phyloP scores from a whole-genome alignment of 2,888 invertebrate genomes.

The Volucella bombylans region DNA sequence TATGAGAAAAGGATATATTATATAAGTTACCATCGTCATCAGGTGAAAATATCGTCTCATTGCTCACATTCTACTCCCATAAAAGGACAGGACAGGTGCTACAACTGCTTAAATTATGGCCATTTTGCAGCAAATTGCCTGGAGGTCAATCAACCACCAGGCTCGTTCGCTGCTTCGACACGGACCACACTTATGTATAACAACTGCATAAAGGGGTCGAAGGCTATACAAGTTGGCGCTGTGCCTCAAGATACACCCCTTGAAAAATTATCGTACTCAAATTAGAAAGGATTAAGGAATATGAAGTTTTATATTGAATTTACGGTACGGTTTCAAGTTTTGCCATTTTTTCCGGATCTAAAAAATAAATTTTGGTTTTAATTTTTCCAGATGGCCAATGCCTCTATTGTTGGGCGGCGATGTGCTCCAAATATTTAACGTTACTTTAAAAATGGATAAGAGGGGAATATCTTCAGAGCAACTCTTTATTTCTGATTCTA shows the following conservation, averaged over 20 bases:
- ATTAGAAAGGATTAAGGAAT: background rate
- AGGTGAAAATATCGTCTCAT: too few species aligned
- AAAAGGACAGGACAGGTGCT: conserved; percentile 1
- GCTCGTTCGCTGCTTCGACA: too few species aligned
- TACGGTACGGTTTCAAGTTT: background rate
- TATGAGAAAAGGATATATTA: background rate
- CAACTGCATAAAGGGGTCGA: too few species aligned
- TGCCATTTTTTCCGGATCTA: too few species aligned
- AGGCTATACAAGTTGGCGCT: too few species aligned
- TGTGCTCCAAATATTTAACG: too few species aligned
- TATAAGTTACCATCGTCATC: conserved; percentile 4
- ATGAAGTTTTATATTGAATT: conserved; percentile 1
- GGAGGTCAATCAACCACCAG: too few species aligned
- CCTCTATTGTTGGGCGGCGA: background rate
- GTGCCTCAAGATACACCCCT: conserved; percentile 10
- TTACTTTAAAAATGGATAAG: too few species aligned
- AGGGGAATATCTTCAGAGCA: too few species aligned
- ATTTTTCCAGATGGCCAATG: background rate
- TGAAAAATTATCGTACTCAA: background rate
- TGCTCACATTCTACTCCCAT: background rate
- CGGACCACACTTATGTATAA: too few species aligned
- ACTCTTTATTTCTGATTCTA: too few species aligned
- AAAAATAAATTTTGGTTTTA: background rate
- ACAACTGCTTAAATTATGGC: background rate
- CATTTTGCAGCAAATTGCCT: background rate